These are phyloP conservation scores for Nerophis ophidion DNA, from an alignment of 2,113 vertebrate genomes.

Conservation along the genomic window DNA sequence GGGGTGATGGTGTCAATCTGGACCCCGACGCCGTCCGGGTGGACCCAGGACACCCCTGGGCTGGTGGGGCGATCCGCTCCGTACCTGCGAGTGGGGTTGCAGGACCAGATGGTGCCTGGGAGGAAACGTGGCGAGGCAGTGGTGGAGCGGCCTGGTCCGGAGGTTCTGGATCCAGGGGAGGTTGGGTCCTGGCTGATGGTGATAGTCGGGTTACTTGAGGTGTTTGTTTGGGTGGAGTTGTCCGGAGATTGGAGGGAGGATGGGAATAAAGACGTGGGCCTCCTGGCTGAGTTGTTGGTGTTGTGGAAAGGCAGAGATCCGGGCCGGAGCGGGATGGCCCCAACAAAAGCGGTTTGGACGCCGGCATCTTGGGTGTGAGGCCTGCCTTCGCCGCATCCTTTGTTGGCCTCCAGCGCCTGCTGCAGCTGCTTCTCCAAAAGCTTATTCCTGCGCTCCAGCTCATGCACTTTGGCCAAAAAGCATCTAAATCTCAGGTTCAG, in stretches of 20 bases:
- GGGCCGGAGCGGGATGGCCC: constrained; percentile 76
- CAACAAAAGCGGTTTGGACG: constrained; percentile 85
- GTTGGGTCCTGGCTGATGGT: constrained; percentile 66
- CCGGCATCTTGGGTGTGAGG: constrained; percentile 76
- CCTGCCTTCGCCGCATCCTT: constrained; percentile 48
- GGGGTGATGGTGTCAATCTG: constrained; percentile 98
- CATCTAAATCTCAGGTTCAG: constrained; percentile 92
- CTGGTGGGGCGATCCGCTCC: constrained; percentile 84
- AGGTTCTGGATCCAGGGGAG: constrained; percentile 50
- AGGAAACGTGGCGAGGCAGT: constrained; percentile 76
- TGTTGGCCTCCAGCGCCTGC: constrained; percentile 80
- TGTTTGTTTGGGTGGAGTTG: constrained; percentile 32
- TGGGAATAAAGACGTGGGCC: constrained; percentile 66
- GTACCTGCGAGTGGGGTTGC: constrained; percentile 84
- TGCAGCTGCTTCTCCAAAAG: constrained; percentile 91
- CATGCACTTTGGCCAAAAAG: constrained; percentile 94
- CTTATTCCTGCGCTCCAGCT: constrained; percentile 90
- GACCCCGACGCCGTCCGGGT: constrained; percentile 93
- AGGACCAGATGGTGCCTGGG: constrained; percentile 93
- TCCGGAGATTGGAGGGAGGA: constrained; percentile 41
- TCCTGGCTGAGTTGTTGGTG: constrained; percentile 69
- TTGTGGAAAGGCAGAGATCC: constrained; percentile 68
- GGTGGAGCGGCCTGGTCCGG: constrained; percentile 37
- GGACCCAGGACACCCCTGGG: constrained; percentile 88
- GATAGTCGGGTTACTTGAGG: constrained; percentile 42